A percentile compares a stretch with the other conserved stretches of the same genome.
Conservation (phyloP, 2,797 vertebrate genomes). For the Echeneis naucrates region DNA sequence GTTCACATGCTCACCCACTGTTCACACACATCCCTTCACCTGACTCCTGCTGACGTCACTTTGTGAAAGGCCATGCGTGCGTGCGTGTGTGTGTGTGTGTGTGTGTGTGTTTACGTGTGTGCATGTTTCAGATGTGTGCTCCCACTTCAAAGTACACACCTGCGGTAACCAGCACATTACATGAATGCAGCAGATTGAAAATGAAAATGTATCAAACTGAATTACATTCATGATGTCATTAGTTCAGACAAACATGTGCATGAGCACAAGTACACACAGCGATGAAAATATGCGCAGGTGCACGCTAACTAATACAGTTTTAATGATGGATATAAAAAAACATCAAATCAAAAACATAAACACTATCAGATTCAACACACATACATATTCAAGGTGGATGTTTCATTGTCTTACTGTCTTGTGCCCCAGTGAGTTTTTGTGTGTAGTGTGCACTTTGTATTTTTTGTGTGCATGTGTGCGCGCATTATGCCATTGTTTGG, state of each 20-base stretch:
- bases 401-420: slow-evolving; percentile 25
- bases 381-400: slow-evolving; percentile 21
- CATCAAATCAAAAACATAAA: slow-evolving; percentile 22
- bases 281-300: slow-evolving; percentile 59
- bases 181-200: slow-evolving; percentile 69
- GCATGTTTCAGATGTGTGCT: slow-evolving; percentile 19
- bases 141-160: slow-evolving; percentile 71
- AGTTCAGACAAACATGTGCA: slow-evolving; percentile 33
- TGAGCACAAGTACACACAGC: slow-evolving; percentile 3
- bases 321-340: slow-evolving; percentile 48
- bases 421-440: slow-evolving; percentile 30
- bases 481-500: slow-evolving; percentile 73
- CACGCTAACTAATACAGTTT: slow-evolving; percentile 50
- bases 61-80: slow-evolving; percentile 21
- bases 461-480: background rate
- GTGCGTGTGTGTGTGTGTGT: slow-evolving; percentile 19
- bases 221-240: slow-evolving; percentile 58
- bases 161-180: slow-evolving; percentile 51
- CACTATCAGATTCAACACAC: slow-evolving; percentile 6
- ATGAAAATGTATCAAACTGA: slow-evolving; percentile 61
- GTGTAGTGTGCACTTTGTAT: slow-evolving; percentile 4
- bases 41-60: slow-evolving; percentile 33
- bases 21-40: slow-evolving; percentile 37
- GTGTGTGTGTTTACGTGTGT: slow-evolving; percentile 25
- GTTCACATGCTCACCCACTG: slow-evolving; percentile 37